Evolutionary conservation across 2,888 invertebrate species (phyloP), one percentile per base, ranked within the genome.

Genomic region (Emesis furor): DNA sequence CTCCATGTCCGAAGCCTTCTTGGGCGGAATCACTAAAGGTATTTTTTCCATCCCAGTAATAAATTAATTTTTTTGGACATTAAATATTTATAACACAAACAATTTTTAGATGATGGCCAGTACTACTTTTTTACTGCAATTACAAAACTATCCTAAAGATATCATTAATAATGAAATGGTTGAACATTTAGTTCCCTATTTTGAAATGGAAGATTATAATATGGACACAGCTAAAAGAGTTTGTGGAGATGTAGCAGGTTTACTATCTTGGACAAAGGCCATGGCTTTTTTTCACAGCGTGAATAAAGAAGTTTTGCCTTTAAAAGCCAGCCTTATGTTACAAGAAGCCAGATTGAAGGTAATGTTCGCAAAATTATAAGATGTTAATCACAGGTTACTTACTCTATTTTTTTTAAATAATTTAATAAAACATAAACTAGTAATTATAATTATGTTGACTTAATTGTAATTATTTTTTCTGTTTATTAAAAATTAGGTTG

Each of bases 111-210:
- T 99, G 98, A 99, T 99, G 99, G 99, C 99, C 0, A 99, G 99
- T 89, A 98, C 99, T 1, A 99, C 99, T 12, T 99, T 99, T 93
- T 96, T 99, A 65, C 96, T 99, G 4, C 99, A 99, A 92, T 96
- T 99, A 24, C 99, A 99, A 96, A 99, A 99, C 92, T 99, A 99
- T 93, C 99, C 99, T 0, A 99, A 99, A 95, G 99, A 99, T 92
- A 98, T 99, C 8, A 99, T 99, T 83, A 99, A 99, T 93, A 99
- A 99, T 91, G 99, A 99, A 96, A 99, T 99, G 98, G 99, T 99
- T 8, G 99, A 99, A 93, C 97, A 99, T 82, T 95, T 99, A 77
- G 97, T 98, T 87, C 99, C 99, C 0, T 99, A 99, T 94, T 99
- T 99, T 90, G 98, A 98, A 93, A 99, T 99, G 99, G 99, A 99